A percentile compares a stretch with the other conserved stretches of the same genome.
These are phyloP conservation scores for Emmelina monodactyla DNA, from an alignment of 2,888 invertebrate species.

Conservation along the genomic window DNA sequence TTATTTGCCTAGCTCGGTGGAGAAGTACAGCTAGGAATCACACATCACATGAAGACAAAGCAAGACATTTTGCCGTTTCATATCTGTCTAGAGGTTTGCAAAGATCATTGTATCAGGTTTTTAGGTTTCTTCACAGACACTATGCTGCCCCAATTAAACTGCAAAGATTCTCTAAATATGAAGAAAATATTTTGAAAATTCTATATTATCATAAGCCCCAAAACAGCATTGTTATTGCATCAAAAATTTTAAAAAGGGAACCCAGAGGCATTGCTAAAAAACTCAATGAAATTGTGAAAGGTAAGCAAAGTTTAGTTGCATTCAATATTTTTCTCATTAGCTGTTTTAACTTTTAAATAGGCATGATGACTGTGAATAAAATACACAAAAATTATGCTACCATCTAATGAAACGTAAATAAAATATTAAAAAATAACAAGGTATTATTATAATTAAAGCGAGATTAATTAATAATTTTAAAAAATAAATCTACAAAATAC, in stretches of 20 bases:
- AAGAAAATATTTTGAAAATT: background rate
- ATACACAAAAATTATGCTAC: background rate
- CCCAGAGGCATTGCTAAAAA: constrained; percentile 11
- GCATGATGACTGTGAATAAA: too few relatives aligned
- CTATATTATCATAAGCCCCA: background rate
- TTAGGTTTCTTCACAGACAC: background rate
- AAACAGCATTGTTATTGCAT: constrained; percentile 3
- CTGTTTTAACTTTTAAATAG: too few relatives aligned
- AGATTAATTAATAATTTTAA: too few relatives aligned
- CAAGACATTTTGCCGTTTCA: constrained; percentile 11
- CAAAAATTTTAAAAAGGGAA: constrained; percentile 11
- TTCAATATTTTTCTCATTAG: too few relatives aligned
- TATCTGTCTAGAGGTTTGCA: constrained; percentile 12
- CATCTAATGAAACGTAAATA: background rate
- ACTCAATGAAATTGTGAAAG: constrained; percentile 3
- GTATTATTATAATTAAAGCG: too few relatives aligned
- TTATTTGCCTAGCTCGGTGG: constrained; percentile 13
- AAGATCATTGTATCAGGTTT: constrained; percentile 11
- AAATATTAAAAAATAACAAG: too few relatives aligned
- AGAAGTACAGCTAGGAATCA: constrained; percentile 8
- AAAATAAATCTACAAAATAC: too few relatives aligned
- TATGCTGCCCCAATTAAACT: background rate
- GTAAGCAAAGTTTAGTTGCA: too few relatives aligned
- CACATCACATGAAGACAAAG: constrained; percentile 7
- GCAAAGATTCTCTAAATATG: background rate